phyloP scores from a whole-genome alignment of 2,888 invertebrate species.

The Deilephila porcellus region DNA sequence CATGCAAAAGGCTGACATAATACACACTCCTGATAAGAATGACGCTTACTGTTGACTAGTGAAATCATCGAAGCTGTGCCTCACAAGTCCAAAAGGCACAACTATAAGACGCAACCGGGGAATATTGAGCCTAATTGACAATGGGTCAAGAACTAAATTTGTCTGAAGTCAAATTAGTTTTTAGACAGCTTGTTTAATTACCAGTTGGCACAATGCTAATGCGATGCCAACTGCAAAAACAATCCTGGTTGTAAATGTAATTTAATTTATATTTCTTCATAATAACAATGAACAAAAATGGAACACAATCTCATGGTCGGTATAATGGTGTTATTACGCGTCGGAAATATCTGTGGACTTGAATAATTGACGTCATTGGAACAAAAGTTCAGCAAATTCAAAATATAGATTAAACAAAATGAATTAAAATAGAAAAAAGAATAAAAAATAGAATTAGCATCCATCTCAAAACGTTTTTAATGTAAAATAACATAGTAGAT shows the following conservation, averaged over 20 bases:
- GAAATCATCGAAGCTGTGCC: conserved; percentile 54
- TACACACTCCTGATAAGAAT: conserved; percentile 47
- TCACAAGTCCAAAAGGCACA: background rate
- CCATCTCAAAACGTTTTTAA: too few relatives aligned
- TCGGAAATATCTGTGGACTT: too few relatives aligned
- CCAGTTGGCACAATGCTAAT: conserved; percentile 39
- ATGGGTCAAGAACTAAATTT: background rate
- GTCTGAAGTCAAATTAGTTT: background rate
- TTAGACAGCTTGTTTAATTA: background rate
- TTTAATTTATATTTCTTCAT: conserved; percentile 27
- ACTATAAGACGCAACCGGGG: background rate
- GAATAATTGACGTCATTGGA: too few relatives aligned
- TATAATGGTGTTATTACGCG: background rate
- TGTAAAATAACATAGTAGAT: too few relatives aligned
- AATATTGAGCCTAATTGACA: conserved; percentile 1
- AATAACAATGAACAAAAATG: conserved; percentile 9
- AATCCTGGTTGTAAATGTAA: conserved; percentile 47
- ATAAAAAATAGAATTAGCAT: too few relatives aligned
- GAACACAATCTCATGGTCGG: background rate
- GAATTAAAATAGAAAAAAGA: too few relatives aligned
- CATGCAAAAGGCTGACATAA: conserved; percentile 43
- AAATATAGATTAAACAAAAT: too few relatives aligned
- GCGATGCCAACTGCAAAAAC: conserved; percentile 56
- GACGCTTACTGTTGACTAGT: conserved; percentile 51
- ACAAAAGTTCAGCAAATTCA: too few relatives aligned